Conservation (phyloP, 2,797 vertebrate species). For the Lophotriccus pileatus region DNA sequence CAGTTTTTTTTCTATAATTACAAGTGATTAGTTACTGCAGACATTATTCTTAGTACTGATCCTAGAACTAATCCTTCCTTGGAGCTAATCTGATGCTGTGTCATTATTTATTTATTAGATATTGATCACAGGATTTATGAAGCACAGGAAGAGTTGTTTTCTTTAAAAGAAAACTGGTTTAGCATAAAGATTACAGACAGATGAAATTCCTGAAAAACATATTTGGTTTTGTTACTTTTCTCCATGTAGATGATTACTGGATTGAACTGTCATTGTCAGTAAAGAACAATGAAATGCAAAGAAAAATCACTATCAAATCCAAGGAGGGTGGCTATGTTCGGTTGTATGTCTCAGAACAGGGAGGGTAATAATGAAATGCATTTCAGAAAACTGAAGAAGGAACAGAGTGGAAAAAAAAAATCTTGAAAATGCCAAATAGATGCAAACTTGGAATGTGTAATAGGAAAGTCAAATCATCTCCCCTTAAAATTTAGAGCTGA, state of each 20-base stretch:
- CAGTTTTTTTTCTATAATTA: neutral
- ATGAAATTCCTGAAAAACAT: neutral
- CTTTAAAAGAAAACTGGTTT: neutral
- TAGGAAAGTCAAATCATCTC: neutral
- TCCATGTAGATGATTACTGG: neutral
- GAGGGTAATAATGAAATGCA: accelerated
- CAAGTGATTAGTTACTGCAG: neutral
- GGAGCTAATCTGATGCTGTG: neutral
- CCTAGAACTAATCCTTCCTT: neutral
- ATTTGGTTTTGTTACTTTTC: neutral
- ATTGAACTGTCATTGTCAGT: neutral
- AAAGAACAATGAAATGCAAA: neutral
- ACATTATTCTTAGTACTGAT: neutral
- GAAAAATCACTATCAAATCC: neutral
- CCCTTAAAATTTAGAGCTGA: neutral
- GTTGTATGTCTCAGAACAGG: neutral
- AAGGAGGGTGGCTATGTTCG: neutral
- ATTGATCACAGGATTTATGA: neutral
- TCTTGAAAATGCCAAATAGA: neutral
- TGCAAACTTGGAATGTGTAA: neutral
- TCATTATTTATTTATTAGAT: neutral
- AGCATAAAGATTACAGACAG: neutral
- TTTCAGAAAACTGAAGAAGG: neutral
- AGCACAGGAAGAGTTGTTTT: neutral
- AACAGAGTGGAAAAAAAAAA: neutral